Percentiles rank a stretch among this genome's conserved stretches.
These are phyloP conservation scores for Neosalanx taihuensis DNA, from an alignment of 2,797 vertebrate species.

Conservation along the genomic window DNA sequence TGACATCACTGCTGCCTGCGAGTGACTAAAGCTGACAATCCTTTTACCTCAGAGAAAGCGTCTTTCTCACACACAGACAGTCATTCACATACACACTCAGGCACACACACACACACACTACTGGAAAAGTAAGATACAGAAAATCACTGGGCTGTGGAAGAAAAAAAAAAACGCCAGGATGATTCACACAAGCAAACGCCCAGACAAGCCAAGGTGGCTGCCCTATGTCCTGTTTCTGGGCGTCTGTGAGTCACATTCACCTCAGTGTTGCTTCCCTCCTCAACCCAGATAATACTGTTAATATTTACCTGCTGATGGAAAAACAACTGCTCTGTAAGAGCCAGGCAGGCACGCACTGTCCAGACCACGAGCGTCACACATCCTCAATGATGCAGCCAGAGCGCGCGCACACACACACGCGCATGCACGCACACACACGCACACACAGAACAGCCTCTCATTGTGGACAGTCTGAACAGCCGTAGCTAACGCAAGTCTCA, in stretches of 20 bases:
- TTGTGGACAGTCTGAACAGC: too few relatives aligned
- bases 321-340: conserved; percentile 45
- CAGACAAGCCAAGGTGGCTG: conserved; percentile 60
- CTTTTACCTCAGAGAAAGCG: conserved; percentile 55
- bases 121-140: conserved; percentile 7
- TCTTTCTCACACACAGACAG: not conserved
- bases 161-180: conserved; percentile 56
- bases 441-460: too few relatives aligned
- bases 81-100: not conserved
- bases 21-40: conserved; percentile 62
- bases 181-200: conserved; percentile 64
- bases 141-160: conserved; percentile 16
- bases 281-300: conserved; percentile 55
- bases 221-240: conserved; percentile 51
- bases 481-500: too few relatives aligned
- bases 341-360: conserved; percentile 26
- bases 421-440: too few relatives aligned
- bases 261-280: conserved; percentile 66
- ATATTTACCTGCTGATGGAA: conserved; percentile 63
- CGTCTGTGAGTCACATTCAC: conserved; percentile 76
- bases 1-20: conserved; percentile 57
- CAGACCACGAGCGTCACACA: conserved; percentile 16
- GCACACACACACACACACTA: not conserved
- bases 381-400: conserved; percentile 4
- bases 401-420: too few relatives aligned